Evolutionary conservation across 2,888 invertebrate species (phyloP).

Genomic region (Eudasyphora cyanicolor): DNA sequence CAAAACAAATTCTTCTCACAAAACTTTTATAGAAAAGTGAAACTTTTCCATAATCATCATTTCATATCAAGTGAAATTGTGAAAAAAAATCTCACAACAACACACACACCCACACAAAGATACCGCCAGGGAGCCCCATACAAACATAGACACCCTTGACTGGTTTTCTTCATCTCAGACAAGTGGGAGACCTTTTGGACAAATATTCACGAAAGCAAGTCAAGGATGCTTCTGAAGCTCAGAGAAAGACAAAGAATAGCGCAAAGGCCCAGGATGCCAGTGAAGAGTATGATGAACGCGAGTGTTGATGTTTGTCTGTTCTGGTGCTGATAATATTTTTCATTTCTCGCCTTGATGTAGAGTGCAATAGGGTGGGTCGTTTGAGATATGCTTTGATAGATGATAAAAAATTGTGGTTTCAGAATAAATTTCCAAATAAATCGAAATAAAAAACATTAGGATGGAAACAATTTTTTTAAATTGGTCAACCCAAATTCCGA

Average conservation of each 20-base stretch:
- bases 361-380: too few species aligned
- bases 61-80: not conserved
- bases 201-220: not conserved
- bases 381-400: too few species aligned
- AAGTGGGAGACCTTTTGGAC: not conserved
- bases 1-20: constrained; percentile 5
- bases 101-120: too few species aligned
- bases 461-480: too few species aligned
- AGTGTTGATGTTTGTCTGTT: constrained; percentile 17
- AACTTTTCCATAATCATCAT: constrained; percentile 26
- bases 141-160: not conserved
- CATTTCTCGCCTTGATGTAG: not conserved
- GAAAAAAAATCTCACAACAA: not conserved
- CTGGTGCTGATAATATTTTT: constrained; percentile 22
- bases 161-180: not conserved
- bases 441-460: too few species aligned
- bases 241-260: not conserved
- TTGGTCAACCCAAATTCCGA: too few species aligned
- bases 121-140: too few species aligned
- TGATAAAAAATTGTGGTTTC: too few species aligned
- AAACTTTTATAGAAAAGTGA: constrained; percentile 15
- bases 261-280: not conserved
- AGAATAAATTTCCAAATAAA: too few species aligned
- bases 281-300: not conserved
- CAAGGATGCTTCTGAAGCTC: not conserved